These are phyloP conservation scores for Ganaspis brasiliensis DNA, from an alignment of 2,888 invertebrate genomes.

Conservation along the genomic window DNA sequence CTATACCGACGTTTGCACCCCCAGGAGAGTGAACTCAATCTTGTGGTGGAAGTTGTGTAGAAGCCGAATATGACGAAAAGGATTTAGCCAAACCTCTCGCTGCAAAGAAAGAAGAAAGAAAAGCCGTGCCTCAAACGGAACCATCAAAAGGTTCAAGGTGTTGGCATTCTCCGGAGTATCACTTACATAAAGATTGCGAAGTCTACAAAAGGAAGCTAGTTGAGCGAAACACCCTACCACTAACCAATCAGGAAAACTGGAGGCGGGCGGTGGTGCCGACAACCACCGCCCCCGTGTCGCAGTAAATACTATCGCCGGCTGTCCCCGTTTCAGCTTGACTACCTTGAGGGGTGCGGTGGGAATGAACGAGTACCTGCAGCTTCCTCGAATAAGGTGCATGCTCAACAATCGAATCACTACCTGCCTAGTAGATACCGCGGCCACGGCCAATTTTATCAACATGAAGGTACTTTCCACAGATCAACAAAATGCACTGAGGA, in stretches of 20 bases:
- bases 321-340: too few relatives aligned
- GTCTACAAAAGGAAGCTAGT: too few relatives aligned
- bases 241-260: neutral
- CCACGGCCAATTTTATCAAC: too few relatives aligned
- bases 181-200: neutral
- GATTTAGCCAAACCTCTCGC: neutral
- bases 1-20: slow-evolving; percentile 46
- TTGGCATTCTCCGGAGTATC: neutral
- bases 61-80: neutral
- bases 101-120: neutral
- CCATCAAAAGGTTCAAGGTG: neutral
- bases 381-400: too few relatives aligned
- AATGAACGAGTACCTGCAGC: too few relatives aligned
- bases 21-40: neutral
- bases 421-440: too few relatives aligned
- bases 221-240: too few relatives aligned
- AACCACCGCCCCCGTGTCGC: neutral
- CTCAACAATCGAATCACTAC: too few relatives aligned
- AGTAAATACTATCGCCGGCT: too few relatives aligned
- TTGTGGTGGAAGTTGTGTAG: neutral
- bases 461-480: too few relatives aligned
- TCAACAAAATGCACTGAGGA: too few relatives aligned
- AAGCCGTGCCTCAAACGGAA: neutral
- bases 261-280: neutral
- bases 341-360: too few relatives aligned